Percentiles rank a stretch among this genome's conserved stretches.
Conservation (phyloP, 1,140 invertebrate species). For the Atta colombica region DNA sequence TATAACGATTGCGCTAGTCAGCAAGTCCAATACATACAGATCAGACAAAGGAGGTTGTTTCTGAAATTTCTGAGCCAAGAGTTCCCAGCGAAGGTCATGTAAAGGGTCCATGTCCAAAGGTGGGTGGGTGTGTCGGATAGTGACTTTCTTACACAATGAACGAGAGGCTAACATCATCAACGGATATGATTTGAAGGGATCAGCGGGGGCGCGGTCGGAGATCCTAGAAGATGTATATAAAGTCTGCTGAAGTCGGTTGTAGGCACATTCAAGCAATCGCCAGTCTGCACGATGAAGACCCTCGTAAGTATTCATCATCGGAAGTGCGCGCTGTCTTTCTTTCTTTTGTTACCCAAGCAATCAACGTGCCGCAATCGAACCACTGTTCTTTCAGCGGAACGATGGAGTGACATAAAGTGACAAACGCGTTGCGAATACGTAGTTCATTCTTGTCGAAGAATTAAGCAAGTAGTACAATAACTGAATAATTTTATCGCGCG, state of each 20-base stretch:
- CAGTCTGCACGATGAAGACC: conserved; percentile 84
- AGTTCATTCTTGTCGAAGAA: not conserved
- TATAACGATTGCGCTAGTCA: conserved; percentile 3
- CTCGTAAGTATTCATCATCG: conserved; percentile 83
- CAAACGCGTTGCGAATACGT: conserved; percentile 23
- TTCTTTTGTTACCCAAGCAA: conserved; percentile 32
- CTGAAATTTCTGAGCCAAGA: conserved; percentile 40
- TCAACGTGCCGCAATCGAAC: not conserved
- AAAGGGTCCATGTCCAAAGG: conserved; percentile 66
- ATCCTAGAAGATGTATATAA: conserved; percentile 84
- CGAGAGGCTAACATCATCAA: conserved; percentile 79
- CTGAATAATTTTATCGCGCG: not conserved
- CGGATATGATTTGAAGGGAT: conserved; percentile 86
- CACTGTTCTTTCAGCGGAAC: conserved; percentile 23
- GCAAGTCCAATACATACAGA: not conserved
- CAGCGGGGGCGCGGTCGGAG: conserved; percentile 84
- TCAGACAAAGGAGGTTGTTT: not conserved
- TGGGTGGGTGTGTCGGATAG: conserved; percentile 82
- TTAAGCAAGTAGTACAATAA: not conserved
- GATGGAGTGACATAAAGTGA: conserved; percentile 40
- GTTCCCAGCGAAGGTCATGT: conserved; percentile 67
- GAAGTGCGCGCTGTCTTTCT: conserved; percentile 47
- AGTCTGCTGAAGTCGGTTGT: conserved; percentile 74
- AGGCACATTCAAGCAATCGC: conserved; percentile 83
- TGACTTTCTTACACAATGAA: conserved; percentile 86